Conservation (phyloP, 1,140 invertebrate species). For the Drosophila busckii region DNA sequence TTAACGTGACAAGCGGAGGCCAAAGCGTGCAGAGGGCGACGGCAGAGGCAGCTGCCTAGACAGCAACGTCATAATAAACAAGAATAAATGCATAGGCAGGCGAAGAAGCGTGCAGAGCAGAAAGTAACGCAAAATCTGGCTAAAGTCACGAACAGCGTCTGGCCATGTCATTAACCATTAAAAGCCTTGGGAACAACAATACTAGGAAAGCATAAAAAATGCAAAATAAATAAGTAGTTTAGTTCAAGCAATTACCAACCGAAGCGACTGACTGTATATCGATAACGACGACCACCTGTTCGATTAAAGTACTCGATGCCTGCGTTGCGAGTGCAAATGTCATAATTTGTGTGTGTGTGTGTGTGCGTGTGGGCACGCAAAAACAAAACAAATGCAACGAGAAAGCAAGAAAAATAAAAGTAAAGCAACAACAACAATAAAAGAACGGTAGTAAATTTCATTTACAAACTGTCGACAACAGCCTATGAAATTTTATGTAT, state of each 20-base stretch:
- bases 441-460: constrained; percentile 75
- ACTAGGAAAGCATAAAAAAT: constrained; percentile 48
- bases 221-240: constrained; percentile 27
- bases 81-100: constrained; percentile 66
- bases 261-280: constrained; percentile 31
- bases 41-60: constrained; percentile 51
- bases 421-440: constrained; percentile 44
- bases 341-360: constrained; percentile 32
- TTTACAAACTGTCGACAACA: constrained; percentile 52
- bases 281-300: constrained; percentile 61
- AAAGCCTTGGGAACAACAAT: constrained; percentile 44
- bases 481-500: constrained; percentile 73
- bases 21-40: not conserved
- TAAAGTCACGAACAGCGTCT: constrained; percentile 64
- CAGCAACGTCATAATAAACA: constrained; percentile 66
- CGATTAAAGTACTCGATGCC: constrained; percentile 58
- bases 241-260: constrained; percentile 20
- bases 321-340: constrained; percentile 42
- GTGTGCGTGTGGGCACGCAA: constrained; percentile 25
- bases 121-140: constrained; percentile 46
- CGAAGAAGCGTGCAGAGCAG: constrained; percentile 11
- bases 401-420: constrained; percentile 6
- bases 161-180: constrained; percentile 60
- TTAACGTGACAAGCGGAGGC: not conserved
- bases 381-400: constrained; percentile 24